Evolutionary conservation across 2,888 invertebrate species (phyloP).

Genomic region (Drosophila prolongata): DNA sequence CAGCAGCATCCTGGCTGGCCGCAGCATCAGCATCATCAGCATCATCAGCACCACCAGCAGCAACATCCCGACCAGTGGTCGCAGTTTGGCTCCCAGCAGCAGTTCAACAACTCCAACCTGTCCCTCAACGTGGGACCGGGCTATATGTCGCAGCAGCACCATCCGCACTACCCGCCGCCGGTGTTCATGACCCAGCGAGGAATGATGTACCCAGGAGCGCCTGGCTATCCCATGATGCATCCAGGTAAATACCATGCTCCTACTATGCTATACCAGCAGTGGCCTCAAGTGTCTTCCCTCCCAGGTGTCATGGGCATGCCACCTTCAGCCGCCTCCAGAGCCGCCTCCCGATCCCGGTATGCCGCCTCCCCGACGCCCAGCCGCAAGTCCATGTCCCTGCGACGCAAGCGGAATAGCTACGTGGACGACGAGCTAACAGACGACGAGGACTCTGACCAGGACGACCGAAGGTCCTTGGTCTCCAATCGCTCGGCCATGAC

Average conservation of each 20-base stretch:
- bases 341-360: conserved; percentile 87
- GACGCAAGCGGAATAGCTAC: conserved; percentile 85
- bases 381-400: conserved; percentile 88
- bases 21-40: conserved; percentile 44
- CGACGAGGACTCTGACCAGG: conserved; percentile 88
- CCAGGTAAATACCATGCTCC: conserved; percentile 68
- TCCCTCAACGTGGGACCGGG: conserved; percentile 86
- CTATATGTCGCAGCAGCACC: conserved; percentile 82
- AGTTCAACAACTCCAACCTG: conserved; percentile 86
- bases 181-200: conserved; percentile 83
- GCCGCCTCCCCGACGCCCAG: conserved; percentile 89
- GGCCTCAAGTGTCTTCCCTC: rapidly evolving
- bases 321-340: conserved; percentile 84
- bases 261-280: no score
- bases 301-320: conserved; percentile 82
- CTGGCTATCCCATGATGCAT: conserved; percentile 85
- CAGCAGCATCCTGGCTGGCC: conserved; percentile 67
- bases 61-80: conserved; percentile 77
- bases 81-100: conserved; percentile 78
- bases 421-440: conserved; percentile 85
- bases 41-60: conserved; percentile 49
- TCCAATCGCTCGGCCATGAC: conserved; percentile 82
- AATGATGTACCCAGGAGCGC: conserved; percentile 81
- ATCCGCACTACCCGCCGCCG: conserved; percentile 84
- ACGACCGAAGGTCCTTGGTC: conserved; percentile 84